These are phyloP conservation scores for Diorhabda sublineata DNA, from an alignment of 1,140 invertebrate species.

Conservation along the genomic window DNA sequence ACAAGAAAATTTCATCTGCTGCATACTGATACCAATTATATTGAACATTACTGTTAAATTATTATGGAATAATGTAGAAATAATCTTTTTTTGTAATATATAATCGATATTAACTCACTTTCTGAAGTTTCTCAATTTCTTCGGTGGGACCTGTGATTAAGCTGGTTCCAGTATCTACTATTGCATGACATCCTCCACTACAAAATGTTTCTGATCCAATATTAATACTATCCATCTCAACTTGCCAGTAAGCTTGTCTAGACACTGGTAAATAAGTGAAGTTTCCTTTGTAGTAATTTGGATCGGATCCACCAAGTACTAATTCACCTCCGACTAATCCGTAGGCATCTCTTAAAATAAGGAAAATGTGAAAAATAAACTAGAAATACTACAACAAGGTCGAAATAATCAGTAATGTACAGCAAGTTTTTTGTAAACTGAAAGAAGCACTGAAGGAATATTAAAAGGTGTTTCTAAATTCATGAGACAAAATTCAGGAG, in stretches of 20 bases:
- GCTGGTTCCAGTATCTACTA: slow-evolving; percentile 98
- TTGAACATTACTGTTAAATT: not conserved
- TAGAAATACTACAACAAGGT: too few species aligned
- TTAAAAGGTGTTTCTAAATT: too few species aligned
- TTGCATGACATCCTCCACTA: slow-evolving; percentile 77
- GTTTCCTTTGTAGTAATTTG: slow-evolving; percentile 81
- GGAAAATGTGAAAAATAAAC: not conserved
- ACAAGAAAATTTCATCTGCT: too few species aligned
- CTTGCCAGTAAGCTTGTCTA: slow-evolving; percentile 94
- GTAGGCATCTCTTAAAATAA: slow-evolving; percentile 65
- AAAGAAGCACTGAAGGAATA: too few species aligned
- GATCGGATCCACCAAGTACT: slow-evolving; percentile 93
- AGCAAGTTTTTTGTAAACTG: too few species aligned
- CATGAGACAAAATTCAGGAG: too few species aligned
- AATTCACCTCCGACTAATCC: slow-evolving; percentile 83
- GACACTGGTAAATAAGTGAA: slow-evolving; percentile 90
- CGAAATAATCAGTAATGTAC: too few species aligned
- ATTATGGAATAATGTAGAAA: not conserved
- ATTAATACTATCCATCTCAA: slow-evolving; percentile 78
- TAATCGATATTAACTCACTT: slow-evolving; percentile 39
- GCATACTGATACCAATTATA: too few species aligned
- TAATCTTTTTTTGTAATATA: not conserved
- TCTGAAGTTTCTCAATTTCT: slow-evolving; percentile 80
- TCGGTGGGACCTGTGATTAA: slow-evolving; percentile 86
- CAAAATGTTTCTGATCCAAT: slow-evolving; percentile 62